Evolutionary conservation across 2,797 vertebrate genomes (phyloP).

Genomic region (Erpetoichthys calabaricus): DNA sequence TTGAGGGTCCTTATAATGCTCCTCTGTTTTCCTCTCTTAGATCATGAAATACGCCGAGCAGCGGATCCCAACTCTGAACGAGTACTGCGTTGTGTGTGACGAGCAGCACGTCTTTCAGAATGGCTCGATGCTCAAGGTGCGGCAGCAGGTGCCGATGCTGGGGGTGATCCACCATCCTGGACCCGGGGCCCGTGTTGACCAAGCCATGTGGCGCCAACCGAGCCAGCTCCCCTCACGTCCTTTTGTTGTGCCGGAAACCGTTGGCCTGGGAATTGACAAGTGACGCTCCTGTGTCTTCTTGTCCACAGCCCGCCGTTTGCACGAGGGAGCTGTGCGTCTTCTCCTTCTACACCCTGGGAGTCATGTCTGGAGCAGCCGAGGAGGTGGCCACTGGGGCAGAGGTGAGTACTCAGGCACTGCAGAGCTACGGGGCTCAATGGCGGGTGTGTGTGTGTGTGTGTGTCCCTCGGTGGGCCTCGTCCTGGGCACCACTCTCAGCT

Average conservation of each 20-base stretch:
- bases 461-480: neutral
- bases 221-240: neutral
- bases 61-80: constrained; percentile 90
- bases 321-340: constrained; percentile 94
- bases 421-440: neutral
- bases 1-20: no score
- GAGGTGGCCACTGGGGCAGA: constrained; percentile 95
- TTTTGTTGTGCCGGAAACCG: no score
- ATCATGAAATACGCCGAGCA: constrained; percentile 98
- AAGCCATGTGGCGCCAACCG: no score
- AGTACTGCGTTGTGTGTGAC: constrained; percentile 96
- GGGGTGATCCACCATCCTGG: no score
- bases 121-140: constrained; percentile 95
- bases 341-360: constrained; percentile 95
- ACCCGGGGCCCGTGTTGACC: no score
- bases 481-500: no score
- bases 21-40: constrained; percentile 33
- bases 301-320: constrained; percentile 78
- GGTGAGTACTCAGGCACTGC: constrained; percentile 41
- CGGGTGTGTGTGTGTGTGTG: neutral
- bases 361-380: constrained; percentile 94
- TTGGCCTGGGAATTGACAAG: no score
- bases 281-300: no score
- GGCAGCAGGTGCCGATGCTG: neutral
- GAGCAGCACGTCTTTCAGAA: constrained; percentile 99